A percentile compares a stretch with the other conserved stretches of the same genome.
Evolutionary conservation across 1,140 invertebrate species (phyloP).

Genomic region (Aphelenchoides avenae): DNA sequence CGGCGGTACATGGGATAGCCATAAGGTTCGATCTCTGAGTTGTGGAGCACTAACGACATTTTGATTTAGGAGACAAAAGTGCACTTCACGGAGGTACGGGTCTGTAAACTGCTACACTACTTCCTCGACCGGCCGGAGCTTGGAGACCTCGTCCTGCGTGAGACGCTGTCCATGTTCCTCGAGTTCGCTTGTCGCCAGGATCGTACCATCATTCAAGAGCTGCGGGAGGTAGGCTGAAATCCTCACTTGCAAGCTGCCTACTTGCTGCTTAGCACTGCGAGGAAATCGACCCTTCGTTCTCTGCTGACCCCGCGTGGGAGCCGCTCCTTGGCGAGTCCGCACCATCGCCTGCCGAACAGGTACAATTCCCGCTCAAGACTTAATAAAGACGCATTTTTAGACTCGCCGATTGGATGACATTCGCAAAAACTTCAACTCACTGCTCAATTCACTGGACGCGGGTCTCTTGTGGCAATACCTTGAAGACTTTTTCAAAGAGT

Average conservation of each 20-base stretch:
- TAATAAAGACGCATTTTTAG: slow-evolving; percentile 31
- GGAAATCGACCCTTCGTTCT: slow-evolving; percentile 39
- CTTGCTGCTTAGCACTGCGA: slow-evolving; percentile 35
- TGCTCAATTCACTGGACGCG: slow-evolving; percentile 78
- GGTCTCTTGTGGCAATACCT: slow-evolving; percentile 82
- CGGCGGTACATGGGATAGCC: too few relatives aligned
- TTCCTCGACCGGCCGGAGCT: slow-evolving; percentile 84
- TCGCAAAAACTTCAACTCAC: slow-evolving; percentile 76
- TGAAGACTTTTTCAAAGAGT: slow-evolving; percentile 66
- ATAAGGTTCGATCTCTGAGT: too few relatives aligned
- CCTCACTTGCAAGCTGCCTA: slow-evolving; percentile 2
- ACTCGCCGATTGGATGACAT: slow-evolving; percentile 62
- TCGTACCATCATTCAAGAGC: slow-evolving; percentile 15
- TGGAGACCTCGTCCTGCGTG: slow-evolving; percentile 76
- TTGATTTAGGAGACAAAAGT: slow-evolving; percentile 33
- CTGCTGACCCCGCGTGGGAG: slow-evolving; percentile 32
- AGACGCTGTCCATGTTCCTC: slow-evolving; percentile 79
- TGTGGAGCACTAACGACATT: too few relatives aligned
- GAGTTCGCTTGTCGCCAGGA: slow-evolving; percentile 60
- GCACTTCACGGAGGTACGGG: slow-evolving; percentile 60
- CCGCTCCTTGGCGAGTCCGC: too few relatives aligned
- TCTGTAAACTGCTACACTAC: slow-evolving; percentile 79
- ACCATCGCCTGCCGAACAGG: slow-evolving; percentile 2
- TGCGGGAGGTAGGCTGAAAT: slow-evolving; percentile 23
- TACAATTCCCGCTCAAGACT: background rate